A percentile compares a stretch with the other conserved stretches of the same genome.
These are phyloP conservation scores for Rynchops niger DNA, from an alignment of 2,113 vertebrate genomes.

Conservation along the genomic window DNA sequence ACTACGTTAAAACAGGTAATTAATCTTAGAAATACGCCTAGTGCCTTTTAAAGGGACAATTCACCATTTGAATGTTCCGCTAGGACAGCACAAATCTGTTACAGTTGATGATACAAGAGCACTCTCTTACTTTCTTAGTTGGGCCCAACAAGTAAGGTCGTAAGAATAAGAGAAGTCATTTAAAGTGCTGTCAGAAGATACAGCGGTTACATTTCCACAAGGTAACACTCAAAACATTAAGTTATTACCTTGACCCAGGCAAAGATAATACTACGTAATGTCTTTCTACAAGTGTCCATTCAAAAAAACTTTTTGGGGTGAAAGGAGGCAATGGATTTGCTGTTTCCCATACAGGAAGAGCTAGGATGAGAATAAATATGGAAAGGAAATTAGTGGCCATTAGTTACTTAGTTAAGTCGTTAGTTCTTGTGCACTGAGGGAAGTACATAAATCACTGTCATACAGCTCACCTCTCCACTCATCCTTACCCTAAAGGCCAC, in stretches of 20 bases:
- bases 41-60: background rate
- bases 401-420: background rate
- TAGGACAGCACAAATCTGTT: background rate
- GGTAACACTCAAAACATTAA: background rate
- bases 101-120: background rate
- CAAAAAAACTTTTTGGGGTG: background rate
- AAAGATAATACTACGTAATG: background rate
- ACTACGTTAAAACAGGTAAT: background rate
- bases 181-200: background rate
- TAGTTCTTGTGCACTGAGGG: background rate
- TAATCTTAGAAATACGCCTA: background rate
- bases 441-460: background rate
- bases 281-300: background rate
- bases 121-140: background rate
- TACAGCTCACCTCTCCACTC: background rate
- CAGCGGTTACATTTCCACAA: background rate
- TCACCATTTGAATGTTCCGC: background rate
- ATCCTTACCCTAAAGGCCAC: background rate
- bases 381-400: background rate
- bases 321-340: background rate
- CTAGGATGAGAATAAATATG: background rate
- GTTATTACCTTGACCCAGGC: background rate
- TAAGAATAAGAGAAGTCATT: background rate
- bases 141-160: background rate
- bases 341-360: background rate